Evolutionary conservation across 2,797 vertebrate genomes (phyloP), one percentile per base, ranked within the genome.

Genomic region (Bovichtus diacanthus): DNA sequence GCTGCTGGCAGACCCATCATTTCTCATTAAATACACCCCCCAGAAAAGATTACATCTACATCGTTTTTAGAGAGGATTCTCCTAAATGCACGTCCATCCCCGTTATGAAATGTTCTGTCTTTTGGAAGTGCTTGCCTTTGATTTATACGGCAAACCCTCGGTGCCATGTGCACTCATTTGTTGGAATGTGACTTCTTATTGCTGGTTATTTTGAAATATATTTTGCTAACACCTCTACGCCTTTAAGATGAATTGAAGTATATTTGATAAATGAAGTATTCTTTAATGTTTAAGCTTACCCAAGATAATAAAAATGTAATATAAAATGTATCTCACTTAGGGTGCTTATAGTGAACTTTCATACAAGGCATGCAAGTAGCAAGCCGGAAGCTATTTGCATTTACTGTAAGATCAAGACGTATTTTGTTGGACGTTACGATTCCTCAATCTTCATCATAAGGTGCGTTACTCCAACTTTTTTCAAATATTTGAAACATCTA

Each of bases 21-120:
- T 23, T 66, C 29, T 69, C 23, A 38, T 64, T 69, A 25, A 70
- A 67, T 15, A n/a, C 21, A 44, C 2, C 23, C 9, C 36, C 31
- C 31, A 34, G 7, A 34, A 5, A 27, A 38, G 38, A 31, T 41
- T 12, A 25, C 31, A 59, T 65, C 10, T 27, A 25, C 29, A n/a
- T n/a, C n/a, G n/a, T n/a, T n/a, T 16, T 27, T 8, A 27, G 23
- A 51, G 13, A 51, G 51, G 23, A n/a, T 11, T 51, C 8, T n/a
- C 5, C 34, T 1, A 55, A 19, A 55, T 29, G 15, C 7, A 25
- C 15, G 21, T 46, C 19, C 16, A 49, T 19, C 34, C 19, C n/a
- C 19, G 6, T 68, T 59, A 16, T n/a, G 36, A 50, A 27, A 44
- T 19, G 5, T 18, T 58, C 11, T 25, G 21, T 63, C 13, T 44